Conservation (phyloP, 2,113 vertebrate genomes). For the Chascanopsetta lugubris region DNA sequence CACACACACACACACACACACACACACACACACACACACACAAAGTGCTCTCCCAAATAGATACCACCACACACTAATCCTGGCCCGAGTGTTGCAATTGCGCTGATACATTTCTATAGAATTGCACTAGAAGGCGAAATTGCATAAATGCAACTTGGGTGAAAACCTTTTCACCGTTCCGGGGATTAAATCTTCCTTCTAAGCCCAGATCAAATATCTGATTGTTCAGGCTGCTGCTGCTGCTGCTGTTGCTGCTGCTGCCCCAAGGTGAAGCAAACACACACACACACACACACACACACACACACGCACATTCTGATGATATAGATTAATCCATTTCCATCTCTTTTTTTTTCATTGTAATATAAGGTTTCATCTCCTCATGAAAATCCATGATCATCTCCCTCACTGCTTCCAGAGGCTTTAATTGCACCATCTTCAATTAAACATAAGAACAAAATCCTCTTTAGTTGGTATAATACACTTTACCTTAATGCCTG, state of each 20-base stretch:
- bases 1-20: slow-evolving; percentile 37
- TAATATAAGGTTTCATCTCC: slow-evolving; percentile 29
- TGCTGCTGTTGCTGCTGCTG: slow-evolving; percentile 55
- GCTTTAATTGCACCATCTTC: slow-evolving; percentile 60
- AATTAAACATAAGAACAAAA: slow-evolving; percentile 60
- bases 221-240: slow-evolving; percentile 74
- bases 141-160: slow-evolving; percentile 78
- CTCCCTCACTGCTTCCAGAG: slow-evolving; percentile 31
- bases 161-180: slow-evolving; percentile 75
- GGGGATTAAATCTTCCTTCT: slow-evolving; percentile 79
- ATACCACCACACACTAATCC: slow-evolving; percentile 72
- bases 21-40: slow-evolving; percentile 45
- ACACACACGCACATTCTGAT: slow-evolving; percentile 48
- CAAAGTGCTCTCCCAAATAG: slow-evolving; percentile 50
- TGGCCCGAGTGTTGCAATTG: slow-evolving; percentile 64
- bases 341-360: slow-evolving; percentile 32
- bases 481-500: slow-evolving; percentile 53
- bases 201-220: slow-evolving; percentile 80
- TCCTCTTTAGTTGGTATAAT: slow-evolving; percentile 56
- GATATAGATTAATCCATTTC: slow-evolving; percentile 63
- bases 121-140: slow-evolving; percentile 78
- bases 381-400: slow-evolving; percentile 39
- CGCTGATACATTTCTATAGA: slow-evolving; percentile 77
- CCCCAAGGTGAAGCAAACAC: slow-evolving; percentile 67
- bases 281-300: slow-evolving; percentile 29